phyloP scores from a whole-genome alignment of 2,113 vertebrate genomes.

The Mormyrus lacerda region DNA sequence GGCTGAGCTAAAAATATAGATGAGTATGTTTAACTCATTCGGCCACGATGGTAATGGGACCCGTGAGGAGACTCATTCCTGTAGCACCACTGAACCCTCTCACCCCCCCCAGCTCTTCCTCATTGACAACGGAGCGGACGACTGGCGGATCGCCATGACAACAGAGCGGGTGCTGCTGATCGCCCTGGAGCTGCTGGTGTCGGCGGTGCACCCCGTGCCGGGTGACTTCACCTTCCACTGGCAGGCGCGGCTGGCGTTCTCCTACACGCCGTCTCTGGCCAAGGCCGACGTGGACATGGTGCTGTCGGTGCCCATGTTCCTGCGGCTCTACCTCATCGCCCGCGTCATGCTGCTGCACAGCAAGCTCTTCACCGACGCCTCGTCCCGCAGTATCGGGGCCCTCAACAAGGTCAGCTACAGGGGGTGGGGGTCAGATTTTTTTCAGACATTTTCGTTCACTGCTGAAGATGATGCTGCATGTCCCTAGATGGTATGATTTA shows the following conservation, averaged over 20 bases:
- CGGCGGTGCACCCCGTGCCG: constrained; percentile 90
- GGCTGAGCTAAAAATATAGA: background rate
- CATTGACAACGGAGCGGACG: constrained; percentile 94
- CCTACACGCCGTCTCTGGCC: constrained; percentile 79
- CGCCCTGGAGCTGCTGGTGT: constrained; percentile 92
- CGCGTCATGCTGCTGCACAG: constrained; percentile 96
- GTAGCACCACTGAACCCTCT: constrained; percentile 21
- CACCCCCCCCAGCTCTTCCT: constrained; percentile 75
- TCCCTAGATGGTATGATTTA: background rate
- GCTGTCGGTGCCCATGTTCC: constrained; percentile 96
- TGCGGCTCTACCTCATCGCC: constrained; percentile 94
- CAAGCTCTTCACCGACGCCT: constrained; percentile 89
- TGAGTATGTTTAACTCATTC: background rate
- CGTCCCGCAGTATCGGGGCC: constrained; percentile 68
- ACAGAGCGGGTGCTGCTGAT: constrained; percentile 91
- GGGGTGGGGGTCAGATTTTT: background rate
- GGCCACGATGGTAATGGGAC: background rate
- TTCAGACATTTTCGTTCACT: background rate
- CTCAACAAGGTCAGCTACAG: constrained; percentile 60
- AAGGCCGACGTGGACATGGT: constrained; percentile 98
- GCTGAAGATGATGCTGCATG: background rate
- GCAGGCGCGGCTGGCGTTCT: constrained; percentile 91
- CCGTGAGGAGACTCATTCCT: background rate
- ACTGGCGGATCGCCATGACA: constrained; percentile 98
- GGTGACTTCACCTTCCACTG: constrained; percentile 96